Evolutionary conservation across 92 coral and sea anemone species (phyloP), one percentile per base, ranked within the genome.

Genomic region (Epizoanthus illoricatus): DNA sequence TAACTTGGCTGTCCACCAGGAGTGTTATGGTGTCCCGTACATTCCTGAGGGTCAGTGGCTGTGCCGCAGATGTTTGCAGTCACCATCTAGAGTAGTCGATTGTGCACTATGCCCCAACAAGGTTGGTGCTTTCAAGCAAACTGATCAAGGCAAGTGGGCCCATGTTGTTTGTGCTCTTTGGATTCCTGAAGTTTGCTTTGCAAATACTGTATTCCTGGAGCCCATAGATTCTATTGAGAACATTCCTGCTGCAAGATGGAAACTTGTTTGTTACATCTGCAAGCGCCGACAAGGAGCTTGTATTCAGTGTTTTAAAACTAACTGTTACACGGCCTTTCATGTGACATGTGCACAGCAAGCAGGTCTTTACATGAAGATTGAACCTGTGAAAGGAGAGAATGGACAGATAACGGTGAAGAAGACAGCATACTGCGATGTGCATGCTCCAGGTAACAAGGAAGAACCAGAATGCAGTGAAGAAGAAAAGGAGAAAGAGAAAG

Each of bases 1-100:
- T 67, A 97, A 97, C 87, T 84, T 97, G 76, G 99, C 99, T 54
- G 99, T 97, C 24, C 99, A 97, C 81, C 99, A 97, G 75, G 99
- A 97, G 80, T 97, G 99, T 88, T 97, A 97, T 84, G 99, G 99
- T 18, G 99, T 97, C 23, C 99, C 99, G 17, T 97, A 97, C 83
- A 97, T 97, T 74, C 99, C 99, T 4, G 99, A 97, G 90, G 99
- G 99, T 54, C 99, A 97, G 92, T 97, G 99, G 99, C 97, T 97
- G 49, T 97, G 99, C 66, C 89, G 99, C 59, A 90, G 99, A 24
- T 97, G 99, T 83, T 90, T 97, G 83, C 98, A 97, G 85, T 97
- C 99, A 43, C 99, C 99, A 56, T 97, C 99, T 18, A 90, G 98
- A 74, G 98, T 92, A 3, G 99, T 97, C 2, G 99, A 97, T 83